These are phyloP conservation scores for Porites cylindrica DNA, from an alignment of 92 coral and sea anemone genomes.

Conservation along the genomic window DNA sequence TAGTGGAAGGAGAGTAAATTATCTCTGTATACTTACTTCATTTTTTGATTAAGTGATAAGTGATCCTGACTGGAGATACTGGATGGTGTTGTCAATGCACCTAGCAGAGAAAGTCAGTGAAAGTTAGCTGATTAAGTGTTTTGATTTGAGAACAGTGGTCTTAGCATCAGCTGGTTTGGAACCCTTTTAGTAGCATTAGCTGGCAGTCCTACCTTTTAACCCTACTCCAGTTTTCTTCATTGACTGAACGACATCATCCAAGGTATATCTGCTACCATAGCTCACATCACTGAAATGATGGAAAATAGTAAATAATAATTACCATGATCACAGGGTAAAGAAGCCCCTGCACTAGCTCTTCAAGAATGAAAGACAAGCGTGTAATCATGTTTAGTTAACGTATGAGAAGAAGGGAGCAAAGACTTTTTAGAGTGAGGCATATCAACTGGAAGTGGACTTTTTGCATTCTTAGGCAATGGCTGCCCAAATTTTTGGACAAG, in stretches of 20 bases:
- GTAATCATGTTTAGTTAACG: no score
- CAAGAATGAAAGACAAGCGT: not conserved
- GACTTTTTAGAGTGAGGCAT: no score
- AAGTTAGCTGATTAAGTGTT: not conserved
- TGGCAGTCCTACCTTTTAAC: constrained; percentile 76
- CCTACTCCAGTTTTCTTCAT: constrained; percentile 97
- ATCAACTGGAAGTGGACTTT: no score
- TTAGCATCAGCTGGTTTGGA: no score
- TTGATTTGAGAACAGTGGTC: not conserved
- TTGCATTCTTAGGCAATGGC: no score
- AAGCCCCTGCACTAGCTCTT: not conserved
- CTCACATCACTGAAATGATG: constrained; percentile 82
- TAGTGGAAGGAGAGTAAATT: not conserved
- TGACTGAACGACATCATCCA: constrained; percentile 91
- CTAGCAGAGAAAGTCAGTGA: constrained; percentile 33
- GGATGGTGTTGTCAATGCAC: constrained; percentile 97
- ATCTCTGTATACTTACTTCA: constrained; percentile 74
- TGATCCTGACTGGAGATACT: constrained; percentile 86
- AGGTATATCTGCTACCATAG: constrained; percentile 93
- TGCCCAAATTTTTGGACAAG: no score
- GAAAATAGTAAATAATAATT: not conserved
- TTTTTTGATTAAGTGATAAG: constrained; percentile 93
- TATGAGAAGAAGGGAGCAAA: no score
- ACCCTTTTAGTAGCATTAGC: no score
- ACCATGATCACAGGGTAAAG: not conserved